Percentiles rank a stretch among this genome's conserved stretches.
Conservation (phyloP, 2,113 vertebrate species). For the Tapirus terrestris region DNA sequence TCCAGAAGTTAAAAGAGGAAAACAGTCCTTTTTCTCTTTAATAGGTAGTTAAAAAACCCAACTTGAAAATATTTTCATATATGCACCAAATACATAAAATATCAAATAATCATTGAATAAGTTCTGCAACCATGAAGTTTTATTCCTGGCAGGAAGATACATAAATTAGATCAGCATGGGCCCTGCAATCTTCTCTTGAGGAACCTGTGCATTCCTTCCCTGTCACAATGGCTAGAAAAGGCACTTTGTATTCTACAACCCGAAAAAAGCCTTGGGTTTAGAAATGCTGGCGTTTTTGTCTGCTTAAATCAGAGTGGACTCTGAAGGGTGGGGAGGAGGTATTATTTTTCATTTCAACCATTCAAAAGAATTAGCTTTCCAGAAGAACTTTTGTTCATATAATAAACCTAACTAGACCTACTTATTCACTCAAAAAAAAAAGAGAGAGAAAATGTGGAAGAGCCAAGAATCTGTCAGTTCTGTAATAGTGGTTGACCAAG, state of each 20-base stretch:
- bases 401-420: slow-evolving; percentile 76
- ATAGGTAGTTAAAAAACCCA: slow-evolving; percentile 43
- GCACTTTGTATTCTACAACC: slow-evolving; percentile 12
- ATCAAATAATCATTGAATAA: neutral
- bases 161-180: slow-evolving; percentile 16
- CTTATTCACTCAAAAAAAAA: slow-evolving; percentile 54
- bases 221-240: slow-evolving; percentile 53
- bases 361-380: slow-evolving; percentile 72
- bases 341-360: slow-evolving; percentile 76
- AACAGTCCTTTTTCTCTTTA: neutral
- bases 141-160: slow-evolving; percentile 56
- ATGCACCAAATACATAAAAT: slow-evolving; percentile 27
- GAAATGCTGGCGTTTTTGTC: slow-evolving; percentile 63
- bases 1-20: slow-evolving; percentile 8
- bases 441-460: neutral
- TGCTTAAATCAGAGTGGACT: slow-evolving; percentile 58
- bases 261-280: slow-evolving; percentile 19
- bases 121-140: neutral
- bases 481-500: slow-evolving; percentile 45
- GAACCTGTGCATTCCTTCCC: slow-evolving; percentile 58
- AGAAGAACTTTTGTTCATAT: slow-evolving; percentile 76
- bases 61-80: slow-evolving; percentile 62
- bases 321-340: slow-evolving; percentile 53
- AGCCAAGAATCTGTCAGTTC: slow-evolving; percentile 77
- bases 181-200: neutral